A percentile compares a stretch with the other conserved stretches of the same genome.
These are phyloP conservation scores for Apantesis nais DNA, from an alignment of 2,888 invertebrate genomes.

Conservation along the genomic window DNA sequence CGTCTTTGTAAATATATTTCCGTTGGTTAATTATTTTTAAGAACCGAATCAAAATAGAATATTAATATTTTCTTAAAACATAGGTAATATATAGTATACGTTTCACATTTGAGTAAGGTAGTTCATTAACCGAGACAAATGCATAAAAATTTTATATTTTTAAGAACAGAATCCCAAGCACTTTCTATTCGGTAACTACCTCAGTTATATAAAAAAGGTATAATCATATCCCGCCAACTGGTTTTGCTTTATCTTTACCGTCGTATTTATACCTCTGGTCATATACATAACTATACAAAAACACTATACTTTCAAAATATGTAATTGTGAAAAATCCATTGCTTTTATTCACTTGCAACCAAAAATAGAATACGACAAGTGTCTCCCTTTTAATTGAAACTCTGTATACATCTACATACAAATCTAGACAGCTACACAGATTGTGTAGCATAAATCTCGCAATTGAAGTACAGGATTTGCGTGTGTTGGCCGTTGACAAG, in stretches of 20 bases:
- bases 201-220: too few relatives aligned
- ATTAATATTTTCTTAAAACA: too few relatives aligned
- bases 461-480: conserved; percentile 37
- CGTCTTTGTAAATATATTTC: too few relatives aligned
- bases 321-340: background rate
- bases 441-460: conserved; percentile 38
- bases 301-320: background rate
- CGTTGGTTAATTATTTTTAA: too few relatives aligned
- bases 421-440: conserved; percentile 12
- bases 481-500: conserved; percentile 54
- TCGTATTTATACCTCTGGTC: background rate
- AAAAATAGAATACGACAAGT: conserved; percentile 7
- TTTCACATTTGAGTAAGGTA: too few relatives aligned
- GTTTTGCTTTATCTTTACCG: background rate
- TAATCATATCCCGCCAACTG: background rate
- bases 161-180: too few relatives aligned
- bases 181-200: too few relatives aligned
- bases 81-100: too few relatives aligned
- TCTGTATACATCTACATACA: conserved; percentile 14
- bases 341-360: background rate
- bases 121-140: too few relatives aligned
- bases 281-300: background rate
- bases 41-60: too few relatives aligned
- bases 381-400: conserved; percentile 24
- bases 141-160: too few relatives aligned